Evolutionary conservation across 1,140 invertebrate genomes (phyloP), one percentile per base, ranked within the genome.

Genomic region (Macrosteles quadrilineatus): DNA sequence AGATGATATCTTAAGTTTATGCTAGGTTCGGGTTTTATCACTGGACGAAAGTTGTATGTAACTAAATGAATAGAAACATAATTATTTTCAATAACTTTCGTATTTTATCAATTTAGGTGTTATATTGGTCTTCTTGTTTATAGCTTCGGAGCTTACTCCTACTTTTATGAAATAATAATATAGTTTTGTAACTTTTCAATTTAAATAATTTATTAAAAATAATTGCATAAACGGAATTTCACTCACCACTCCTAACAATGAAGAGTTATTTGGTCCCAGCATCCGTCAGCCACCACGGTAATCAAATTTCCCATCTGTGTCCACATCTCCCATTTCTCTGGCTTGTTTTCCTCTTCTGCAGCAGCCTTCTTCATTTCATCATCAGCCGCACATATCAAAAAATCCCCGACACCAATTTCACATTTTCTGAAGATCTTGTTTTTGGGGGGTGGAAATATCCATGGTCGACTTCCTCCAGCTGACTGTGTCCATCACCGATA

Each of bases 261-360:
- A 73, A 72, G 75, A 72, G 68, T 78, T 75, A 43, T 75, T 77
- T 19, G 63, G 11, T 66, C 47, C 77, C 76, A 80, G 47, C 53
- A 62, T 9, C 77, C 79, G 67, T 81, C 80, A 30, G 72, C 73
- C 45, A 77, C 72, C 19, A 80, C 79, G 19, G 74, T 74, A 25
- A 82, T 76, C 32, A 74, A 71, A 4, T 43, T 9, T 62, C 9
- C 78, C 79, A 25, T 79, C 74, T 27, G 74, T 72, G 69, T 79
- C 74, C 40, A 81, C 67, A 45, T 80, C 72, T 36, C 74, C 76
- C 67, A 71, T 40, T 62, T 73, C 64, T 31, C 74, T 73, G 12
- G 79, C 79, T n/a, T 77, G 25, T 29, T 70, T 36, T 59, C 67
- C 75, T 80, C 78, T 70, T 76, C 65, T 72, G 77, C 67, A 17